A percentile compares a stretch with the other conserved stretches of the same genome.
Evolutionary conservation across 2,113 vertebrate species (phyloP).

Genomic region (Suncus etruscus): DNA sequence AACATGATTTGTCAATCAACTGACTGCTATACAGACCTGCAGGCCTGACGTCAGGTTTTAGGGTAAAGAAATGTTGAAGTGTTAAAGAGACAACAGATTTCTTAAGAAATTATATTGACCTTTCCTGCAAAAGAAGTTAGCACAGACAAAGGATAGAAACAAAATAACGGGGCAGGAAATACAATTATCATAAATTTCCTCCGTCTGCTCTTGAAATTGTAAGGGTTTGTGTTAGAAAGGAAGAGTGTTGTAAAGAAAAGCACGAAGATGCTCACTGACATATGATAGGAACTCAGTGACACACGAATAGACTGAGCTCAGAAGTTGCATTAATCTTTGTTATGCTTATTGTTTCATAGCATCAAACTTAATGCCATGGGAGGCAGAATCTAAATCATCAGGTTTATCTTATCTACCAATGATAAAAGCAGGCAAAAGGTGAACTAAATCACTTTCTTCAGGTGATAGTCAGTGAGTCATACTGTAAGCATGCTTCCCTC

Average conservation of each 20-base stretch:
- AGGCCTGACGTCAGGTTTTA: conserved; percentile 35
- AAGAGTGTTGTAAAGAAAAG: conserved; percentile 5
- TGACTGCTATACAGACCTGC: conserved; percentile 19
- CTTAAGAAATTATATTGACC: neutral
- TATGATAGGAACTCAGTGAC: neutral
- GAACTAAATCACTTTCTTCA: neutral
- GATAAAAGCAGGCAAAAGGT: neutral
- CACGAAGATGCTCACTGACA: neutral
- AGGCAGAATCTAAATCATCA: neutral
- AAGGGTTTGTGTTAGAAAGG: conserved; percentile 12
- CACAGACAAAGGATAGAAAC: neutral
- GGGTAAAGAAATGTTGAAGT: conserved; percentile 46
- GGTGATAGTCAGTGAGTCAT: neutral
- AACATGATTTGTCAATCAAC: conserved; percentile 55
- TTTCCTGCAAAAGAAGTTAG: conserved; percentile 35
- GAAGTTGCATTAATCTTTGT: neutral
- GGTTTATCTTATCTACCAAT: neutral
- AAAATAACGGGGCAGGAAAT: conserved; percentile 28
- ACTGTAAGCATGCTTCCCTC: neutral
- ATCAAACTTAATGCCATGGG: neutral
- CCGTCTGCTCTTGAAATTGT: neutral
- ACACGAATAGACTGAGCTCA: neutral
- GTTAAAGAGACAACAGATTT: neutral
- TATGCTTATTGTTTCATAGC: neutral
- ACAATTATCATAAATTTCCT: neutral